A percentile compares a stretch with the other conserved stretches of the same genome.
Conservation (phyloP, 2,797 vertebrate species). For the Podarcis siculus region DNA sequence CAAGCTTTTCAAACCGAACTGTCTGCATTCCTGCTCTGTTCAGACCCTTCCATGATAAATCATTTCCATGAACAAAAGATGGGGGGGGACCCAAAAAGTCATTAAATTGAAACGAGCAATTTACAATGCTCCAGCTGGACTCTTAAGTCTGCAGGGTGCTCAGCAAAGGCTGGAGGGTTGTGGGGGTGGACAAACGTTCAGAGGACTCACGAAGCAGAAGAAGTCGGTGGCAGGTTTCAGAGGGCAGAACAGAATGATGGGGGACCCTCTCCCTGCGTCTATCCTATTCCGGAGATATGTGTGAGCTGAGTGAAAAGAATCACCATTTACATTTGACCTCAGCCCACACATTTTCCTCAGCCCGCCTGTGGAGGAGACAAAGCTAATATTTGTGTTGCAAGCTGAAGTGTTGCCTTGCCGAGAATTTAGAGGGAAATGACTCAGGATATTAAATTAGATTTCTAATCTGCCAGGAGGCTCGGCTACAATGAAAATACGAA, state of each 20-base stretch:
- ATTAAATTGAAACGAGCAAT: not conserved
- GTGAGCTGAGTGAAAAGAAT: not conserved
- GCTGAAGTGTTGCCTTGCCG: not conserved
- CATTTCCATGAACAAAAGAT: not conserved
- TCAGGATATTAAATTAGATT: constrained; percentile 53
- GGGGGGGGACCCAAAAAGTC: too few relatives aligned
- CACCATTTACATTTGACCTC: not conserved
- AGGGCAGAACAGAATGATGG: not conserved
- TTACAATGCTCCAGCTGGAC: not conserved
- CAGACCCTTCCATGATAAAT: not conserved
- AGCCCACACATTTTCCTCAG: not conserved
- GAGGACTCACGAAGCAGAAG: too few relatives aligned
- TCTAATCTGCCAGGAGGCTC: constrained; percentile 45
- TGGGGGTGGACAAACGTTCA: not conserved
- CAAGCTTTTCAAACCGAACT: not conserved
- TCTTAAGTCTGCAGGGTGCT: not conserved
- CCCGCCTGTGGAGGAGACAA: not conserved
- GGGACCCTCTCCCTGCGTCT: not conserved
- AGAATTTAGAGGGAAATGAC: constrained; percentile 48
- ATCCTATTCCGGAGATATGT: not conserved
- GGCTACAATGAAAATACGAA: constrained; percentile 13
- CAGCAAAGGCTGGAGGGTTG: not conserved
- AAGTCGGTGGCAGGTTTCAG: not conserved
- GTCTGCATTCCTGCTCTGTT: not conserved
- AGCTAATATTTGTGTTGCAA: constrained; percentile 22